Percentiles rank a stretch among this genome's conserved stretches.
phyloP scores from a whole-genome alignment of 2,888 invertebrate species.

The Meganola albula region DNA sequence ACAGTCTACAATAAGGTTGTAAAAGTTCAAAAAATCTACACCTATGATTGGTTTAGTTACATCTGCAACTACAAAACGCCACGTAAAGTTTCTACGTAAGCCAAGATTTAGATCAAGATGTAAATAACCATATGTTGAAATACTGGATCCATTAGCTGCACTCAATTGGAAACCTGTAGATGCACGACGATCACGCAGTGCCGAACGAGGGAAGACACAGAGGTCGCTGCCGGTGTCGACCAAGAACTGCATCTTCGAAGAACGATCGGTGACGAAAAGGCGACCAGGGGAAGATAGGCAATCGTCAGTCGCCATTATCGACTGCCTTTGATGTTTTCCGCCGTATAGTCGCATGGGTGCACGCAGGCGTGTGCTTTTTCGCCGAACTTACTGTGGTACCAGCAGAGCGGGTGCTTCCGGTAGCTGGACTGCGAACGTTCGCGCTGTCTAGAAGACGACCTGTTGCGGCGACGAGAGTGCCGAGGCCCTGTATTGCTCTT shows the following conservation, averaged over 20 bases:
- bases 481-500: neutral
- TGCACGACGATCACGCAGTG: too few relatives aligned
- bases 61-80: too few relatives aligned
- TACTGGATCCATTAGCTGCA: slow-evolving; percentile 6
- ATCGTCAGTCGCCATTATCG: too few relatives aligned
- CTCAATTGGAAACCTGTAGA: too few relatives aligned
- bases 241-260: slow-evolving; percentile 4
- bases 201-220: too few relatives aligned
- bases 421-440: slow-evolving; percentile 1
- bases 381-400: slow-evolving; percentile 8
- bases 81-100: slow-evolving; percentile 3
- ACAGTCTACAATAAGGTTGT: too few relatives aligned
- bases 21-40: slow-evolving; percentile 4
- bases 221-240: too few relatives aligned
- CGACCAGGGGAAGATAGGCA: too few relatives aligned
- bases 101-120: slow-evolving; percentile 4
- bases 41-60: slow-evolving; percentile 7
- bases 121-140: slow-evolving; percentile 3
- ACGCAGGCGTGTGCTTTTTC: slow-evolving; percentile 2
- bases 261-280: slow-evolving; percentile 7
- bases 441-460: neutral
- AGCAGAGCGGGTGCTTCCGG: slow-evolving; percentile 5
- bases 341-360: slow-evolving; percentile 7
- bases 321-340: too few relatives aligned
- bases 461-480: neutral